Evolutionary conservation across 2,888 invertebrate genomes (phyloP), one percentile per base, ranked within the genome.

Genomic region (Malthinus seriepunctatus): DNA sequence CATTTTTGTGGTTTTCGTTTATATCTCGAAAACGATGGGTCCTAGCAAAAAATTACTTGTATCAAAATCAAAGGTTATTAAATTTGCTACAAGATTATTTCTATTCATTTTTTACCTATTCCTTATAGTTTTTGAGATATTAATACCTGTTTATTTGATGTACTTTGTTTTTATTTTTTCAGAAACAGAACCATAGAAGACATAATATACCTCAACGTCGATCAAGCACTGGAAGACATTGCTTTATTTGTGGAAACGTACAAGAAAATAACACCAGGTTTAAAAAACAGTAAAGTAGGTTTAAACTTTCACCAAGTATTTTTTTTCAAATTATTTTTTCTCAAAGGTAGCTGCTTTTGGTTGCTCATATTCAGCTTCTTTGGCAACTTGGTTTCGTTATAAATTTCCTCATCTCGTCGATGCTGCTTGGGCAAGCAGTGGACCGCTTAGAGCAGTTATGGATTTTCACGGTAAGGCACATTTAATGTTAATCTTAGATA

Each of bases 361-460:
- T 0, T 85, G 84, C 33, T 84, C 85, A 0, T 85, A 85, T 71
- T 81, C 84, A 0, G 86, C 84, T 49, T 82, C 78, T 56, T 79
- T 86, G 80, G 86, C 84, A 0, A 81, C 83, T 0, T 86, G 86
- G 86, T 80, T 82, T 72, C 70, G 83, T 46, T 72, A 81, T 2
- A 82, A 80, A 8, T 86, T 85, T 71, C 86, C 86, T 0, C 84
- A 86, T 67, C 74, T 86, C 0, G 78, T 86, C n/a, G 72, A 81
- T 60, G 84, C 81, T 0, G 84, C 80, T 1, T 78, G 85, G 70
- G 83, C 86, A 0, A 85, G 85, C 69, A 84, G 85, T 56, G 86
- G 83, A 6, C 86, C 86, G 0, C 66, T 86, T 31, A 73, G 77
- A 8, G 85, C 85, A 0, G 80, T 84, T 68, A 80, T 81, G 31